Evolutionary conservation across 2,797 vertebrate species (phyloP), one percentile per base, ranked within the genome.

Genomic region (Chlorospingus semifuscus): DNA sequence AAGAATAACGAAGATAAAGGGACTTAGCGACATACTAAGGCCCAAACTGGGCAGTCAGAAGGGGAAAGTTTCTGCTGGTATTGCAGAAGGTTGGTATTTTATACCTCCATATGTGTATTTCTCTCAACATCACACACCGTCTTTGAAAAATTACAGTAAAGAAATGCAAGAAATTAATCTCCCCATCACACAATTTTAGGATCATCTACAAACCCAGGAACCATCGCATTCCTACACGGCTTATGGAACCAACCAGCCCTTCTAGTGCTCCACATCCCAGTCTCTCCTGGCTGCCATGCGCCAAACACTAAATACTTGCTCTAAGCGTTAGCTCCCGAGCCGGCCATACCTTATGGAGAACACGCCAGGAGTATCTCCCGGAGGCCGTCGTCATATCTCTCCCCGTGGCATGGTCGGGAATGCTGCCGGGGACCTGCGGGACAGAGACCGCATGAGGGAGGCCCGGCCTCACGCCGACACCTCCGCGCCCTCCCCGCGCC

Each of bases 311-410:
- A 63, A 57, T 0, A 15, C 15, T 22, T 2, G 44, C 56, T 23
- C 42, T 13, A 8, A 52, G 26, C 1, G 1, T 4, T 23, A 23
- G 19, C 24, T 50, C 27, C 60, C 7, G 29, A 70, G 53, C 59
- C 8, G 2, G 34, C 20, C 30, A 1, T 94, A 97, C 97, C 97
- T 97, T 11, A 56, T 8, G 32, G 24, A 93, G 69, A 96, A 94
- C 42, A 96, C 34, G 74, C 84, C 78, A 30, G 61, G 47, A 64
- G 72, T 24, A 56, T 75, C 75, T 80, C 84, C 19, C 46, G 68
- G 69, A 95, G 69, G 49, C 89, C 90, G 95, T 61, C 95, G 94
- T 97, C 96, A 93, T 97, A 96, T 93, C 96, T 97, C 80, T 90
- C 61, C 87, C 74, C 26, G 68, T 93, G 44, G 63, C 97, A 96